Evolutionary conservation across 2,113 vertebrate genomes (phyloP).

Genomic region (Elephantulus edwardii): DNA sequence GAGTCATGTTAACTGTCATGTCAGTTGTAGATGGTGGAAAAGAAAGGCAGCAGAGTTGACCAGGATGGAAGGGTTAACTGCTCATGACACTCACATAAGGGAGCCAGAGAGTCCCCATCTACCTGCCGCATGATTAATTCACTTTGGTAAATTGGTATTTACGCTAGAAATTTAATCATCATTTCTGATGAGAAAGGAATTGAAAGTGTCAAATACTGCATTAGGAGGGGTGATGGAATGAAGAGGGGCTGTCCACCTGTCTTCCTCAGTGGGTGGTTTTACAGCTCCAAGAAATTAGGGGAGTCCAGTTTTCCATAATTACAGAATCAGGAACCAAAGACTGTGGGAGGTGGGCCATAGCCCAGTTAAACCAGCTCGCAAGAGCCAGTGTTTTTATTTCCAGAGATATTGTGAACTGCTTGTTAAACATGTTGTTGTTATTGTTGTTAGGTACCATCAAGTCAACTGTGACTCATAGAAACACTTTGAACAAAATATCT

Average conservation of each 20-base stretch:
- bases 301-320: slow-evolving; percentile 1
- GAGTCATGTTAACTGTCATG: not conserved
- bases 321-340: not conserved
- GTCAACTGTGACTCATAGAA: too few relatives aligned
- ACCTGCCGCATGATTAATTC: not conserved
- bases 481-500: too few relatives aligned
- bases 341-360: not conserved
- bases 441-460: too few relatives aligned
- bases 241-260: not conserved
- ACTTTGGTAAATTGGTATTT: not conserved
- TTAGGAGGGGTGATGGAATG: not conserved
- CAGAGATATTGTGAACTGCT: not conserved
- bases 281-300: not conserved
- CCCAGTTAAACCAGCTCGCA: not conserved
- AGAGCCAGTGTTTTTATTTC: not conserved
- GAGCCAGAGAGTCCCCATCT: not conserved
- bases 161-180: slow-evolving; percentile 9
- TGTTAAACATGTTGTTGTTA: too few relatives aligned
- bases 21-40: not conserved
- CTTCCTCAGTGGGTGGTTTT: not conserved
- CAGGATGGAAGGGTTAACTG: not conserved
- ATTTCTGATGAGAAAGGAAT: slow-evolving; percentile 34
- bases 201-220: not conserved
- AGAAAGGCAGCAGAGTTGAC: not conserved
- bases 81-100: not conserved